Percentiles rank a stretch among this genome's conserved stretches.
Evolutionary conservation across 2,797 vertebrate genomes (phyloP).

Genomic region (Danio kyathit): DNA sequence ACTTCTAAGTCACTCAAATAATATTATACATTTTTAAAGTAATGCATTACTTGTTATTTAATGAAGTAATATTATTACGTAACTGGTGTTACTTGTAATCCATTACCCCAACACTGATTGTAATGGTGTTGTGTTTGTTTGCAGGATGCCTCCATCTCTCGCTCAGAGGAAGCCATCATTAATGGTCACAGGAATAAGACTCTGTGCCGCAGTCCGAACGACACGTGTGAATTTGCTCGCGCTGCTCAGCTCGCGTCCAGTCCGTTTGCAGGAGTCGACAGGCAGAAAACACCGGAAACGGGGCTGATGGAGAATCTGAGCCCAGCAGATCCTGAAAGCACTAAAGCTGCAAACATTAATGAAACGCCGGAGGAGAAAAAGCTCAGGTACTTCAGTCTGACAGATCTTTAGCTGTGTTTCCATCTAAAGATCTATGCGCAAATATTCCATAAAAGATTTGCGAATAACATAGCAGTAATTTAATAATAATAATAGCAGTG

Average conservation of each 20-base stretch:
- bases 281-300: conserved; percentile 62
- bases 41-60: too few species aligned
- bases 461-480: too few species aligned
- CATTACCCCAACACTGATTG: neutral
- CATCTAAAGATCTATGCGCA: too few species aligned
- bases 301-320: conserved; percentile 47
- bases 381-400: conserved; percentile 76
- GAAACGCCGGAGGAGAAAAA: conserved; percentile 70
- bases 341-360: conserved; percentile 55
- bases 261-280: conserved; percentile 74
- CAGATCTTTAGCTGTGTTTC: too few species aligned
- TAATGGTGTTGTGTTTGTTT: neutral
- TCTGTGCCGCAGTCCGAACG: conserved; percentile 82
- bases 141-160: conserved; percentile 78
- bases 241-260: conserved; percentile 83
- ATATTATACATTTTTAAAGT: too few species aligned
- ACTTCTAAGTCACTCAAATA: too few species aligned
- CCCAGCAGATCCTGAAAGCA: conserved; percentile 43
- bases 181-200: conserved; percentile 78
- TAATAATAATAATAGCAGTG: too few species aligned
- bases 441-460: too few species aligned
- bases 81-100: too few species aligned
- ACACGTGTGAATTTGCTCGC: conserved; percentile 83
- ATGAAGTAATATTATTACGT: too few species aligned
- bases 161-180: conserved; percentile 83